phyloP scores from a whole-genome alignment of 2,113 vertebrate genomes.

The Natator depressus region DNA sequence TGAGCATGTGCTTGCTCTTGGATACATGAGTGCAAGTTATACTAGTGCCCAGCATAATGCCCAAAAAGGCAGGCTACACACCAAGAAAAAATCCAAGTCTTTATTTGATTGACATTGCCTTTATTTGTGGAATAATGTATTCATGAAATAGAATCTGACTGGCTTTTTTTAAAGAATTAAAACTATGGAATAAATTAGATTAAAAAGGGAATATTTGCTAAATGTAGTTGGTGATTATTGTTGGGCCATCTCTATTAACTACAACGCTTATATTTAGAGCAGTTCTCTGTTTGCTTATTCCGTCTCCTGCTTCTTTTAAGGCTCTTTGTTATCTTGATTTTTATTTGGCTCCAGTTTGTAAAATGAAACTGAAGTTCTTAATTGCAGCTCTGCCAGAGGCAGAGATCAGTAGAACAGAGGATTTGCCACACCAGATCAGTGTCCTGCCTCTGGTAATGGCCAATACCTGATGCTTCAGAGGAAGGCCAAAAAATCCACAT shows the following conservation, averaged over 20 bases:
- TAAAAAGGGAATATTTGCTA: background rate
- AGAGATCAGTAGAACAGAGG: slow-evolving; percentile 22
- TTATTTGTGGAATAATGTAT: background rate
- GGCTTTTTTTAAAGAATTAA: background rate
- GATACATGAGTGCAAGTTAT: background rate
- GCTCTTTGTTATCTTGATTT: slow-evolving; percentile 1
- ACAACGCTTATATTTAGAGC: background rate
- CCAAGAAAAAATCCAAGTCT: background rate
- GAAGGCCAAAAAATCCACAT: slow-evolving; percentile 17
- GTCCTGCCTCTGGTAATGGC: slow-evolving; percentile 13
- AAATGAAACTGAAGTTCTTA: slow-evolving; percentile 39
- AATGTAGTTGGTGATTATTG: background rate
- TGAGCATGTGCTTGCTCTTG: background rate
- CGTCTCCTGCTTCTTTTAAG: background rate
- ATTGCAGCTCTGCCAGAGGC: slow-evolving; percentile 22
- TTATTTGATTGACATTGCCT: background rate
- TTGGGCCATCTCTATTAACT: background rate
- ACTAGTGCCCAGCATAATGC: background rate
- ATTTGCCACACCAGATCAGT: slow-evolving; percentile 39
- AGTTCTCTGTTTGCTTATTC: background rate
- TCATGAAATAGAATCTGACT: background rate
- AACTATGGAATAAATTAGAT: background rate
- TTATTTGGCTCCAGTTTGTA: slow-evolving; percentile 19
- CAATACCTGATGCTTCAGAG: slow-evolving; percentile 32
- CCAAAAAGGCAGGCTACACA: background rate